Conservation (phyloP, 2,888 invertebrate species). For the Pegoplata infirma region DNA sequence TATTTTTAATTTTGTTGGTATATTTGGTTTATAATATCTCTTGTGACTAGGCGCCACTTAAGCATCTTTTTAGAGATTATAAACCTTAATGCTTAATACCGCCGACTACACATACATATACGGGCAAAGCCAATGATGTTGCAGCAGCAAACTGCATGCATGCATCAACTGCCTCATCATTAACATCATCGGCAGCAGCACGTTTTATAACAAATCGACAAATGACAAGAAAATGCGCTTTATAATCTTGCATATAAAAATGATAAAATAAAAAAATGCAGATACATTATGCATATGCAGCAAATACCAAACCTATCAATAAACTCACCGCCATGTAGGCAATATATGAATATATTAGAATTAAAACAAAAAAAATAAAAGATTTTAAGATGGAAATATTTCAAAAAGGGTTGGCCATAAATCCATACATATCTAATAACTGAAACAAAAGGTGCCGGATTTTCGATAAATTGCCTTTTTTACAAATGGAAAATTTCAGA, state of each 20-base stretch:
- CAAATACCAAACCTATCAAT: not conserved
- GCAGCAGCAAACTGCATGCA: slow-evolving; percentile 21
- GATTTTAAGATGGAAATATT: too few species aligned
- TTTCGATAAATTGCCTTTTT: too few species aligned
- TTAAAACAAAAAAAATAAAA: slow-evolving; percentile 17
- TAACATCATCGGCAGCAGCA: slow-evolving; percentile 26
- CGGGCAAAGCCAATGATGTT: not conserved
- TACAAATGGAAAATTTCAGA: too few species aligned
- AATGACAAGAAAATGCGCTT: slow-evolving; percentile 77
- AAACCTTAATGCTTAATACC: slow-evolving; percentile 54
- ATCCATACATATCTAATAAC: too few species aligned
- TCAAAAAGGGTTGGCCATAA: too few species aligned
- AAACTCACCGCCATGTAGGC: slow-evolving; percentile 12
- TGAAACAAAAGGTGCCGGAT: too few species aligned
- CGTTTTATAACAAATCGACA: slow-evolving; percentile 71
- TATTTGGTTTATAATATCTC: too few species aligned
- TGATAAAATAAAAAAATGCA: slow-evolving; percentile 72
- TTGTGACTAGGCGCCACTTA: slow-evolving; percentile 73
- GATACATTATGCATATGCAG: slow-evolving; percentile 38
- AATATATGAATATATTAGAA: slow-evolving; percentile 26
- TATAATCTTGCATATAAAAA: slow-evolving; percentile 75
- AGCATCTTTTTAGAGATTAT: slow-evolving; percentile 70
- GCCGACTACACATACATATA: slow-evolving; percentile 4
- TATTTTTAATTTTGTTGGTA: slow-evolving; percentile 25
- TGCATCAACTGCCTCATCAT: too few species aligned